Evolutionary conservation across 2,888 invertebrate species (phyloP).

Genomic region (Caenorhabditis zanzibari): DNA sequence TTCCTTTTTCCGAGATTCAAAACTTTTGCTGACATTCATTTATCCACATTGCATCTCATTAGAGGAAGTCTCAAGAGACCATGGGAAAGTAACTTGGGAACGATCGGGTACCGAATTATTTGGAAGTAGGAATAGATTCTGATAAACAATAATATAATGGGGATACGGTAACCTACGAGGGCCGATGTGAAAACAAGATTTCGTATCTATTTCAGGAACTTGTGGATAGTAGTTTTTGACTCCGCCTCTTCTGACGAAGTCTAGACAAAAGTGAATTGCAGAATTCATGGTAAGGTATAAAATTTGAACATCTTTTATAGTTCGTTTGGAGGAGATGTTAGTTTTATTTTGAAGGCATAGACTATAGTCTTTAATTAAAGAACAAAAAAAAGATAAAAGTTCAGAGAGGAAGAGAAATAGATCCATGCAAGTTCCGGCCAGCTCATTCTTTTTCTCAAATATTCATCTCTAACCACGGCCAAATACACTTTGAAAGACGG

Average conservation of each 20-base stretch:
- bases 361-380: background rate
- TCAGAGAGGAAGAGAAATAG: background rate
- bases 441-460: background rate
- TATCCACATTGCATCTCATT: constrained; percentile 53
- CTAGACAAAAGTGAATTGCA: too few species aligned
- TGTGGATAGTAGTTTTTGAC: too few species aligned
- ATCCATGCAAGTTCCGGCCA: constrained; percentile 17
- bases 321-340: background rate
- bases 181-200: too few species aligned
- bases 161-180: background rate
- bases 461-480: background rate
- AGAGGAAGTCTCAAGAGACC: constrained; percentile 26
- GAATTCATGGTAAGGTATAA: background rate
- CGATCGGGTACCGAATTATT: constrained; percentile 2
- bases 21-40: constrained; percentile 59
- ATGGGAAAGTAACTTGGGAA: constrained; percentile 12
- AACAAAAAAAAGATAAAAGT: background rate
- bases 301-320: background rate
- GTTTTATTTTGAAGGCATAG: background rate
- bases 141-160: background rate
- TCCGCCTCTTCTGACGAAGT: too few species aligned
- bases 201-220: too few species aligned
- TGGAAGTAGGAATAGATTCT: background rate
- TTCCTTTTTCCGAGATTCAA: constrained; percentile 30
- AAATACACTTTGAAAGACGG: constrained; percentile 30